Base-by-base conservation (phyloP, 2,888 invertebrate species). In the Monochamus alternatus region DNA sequence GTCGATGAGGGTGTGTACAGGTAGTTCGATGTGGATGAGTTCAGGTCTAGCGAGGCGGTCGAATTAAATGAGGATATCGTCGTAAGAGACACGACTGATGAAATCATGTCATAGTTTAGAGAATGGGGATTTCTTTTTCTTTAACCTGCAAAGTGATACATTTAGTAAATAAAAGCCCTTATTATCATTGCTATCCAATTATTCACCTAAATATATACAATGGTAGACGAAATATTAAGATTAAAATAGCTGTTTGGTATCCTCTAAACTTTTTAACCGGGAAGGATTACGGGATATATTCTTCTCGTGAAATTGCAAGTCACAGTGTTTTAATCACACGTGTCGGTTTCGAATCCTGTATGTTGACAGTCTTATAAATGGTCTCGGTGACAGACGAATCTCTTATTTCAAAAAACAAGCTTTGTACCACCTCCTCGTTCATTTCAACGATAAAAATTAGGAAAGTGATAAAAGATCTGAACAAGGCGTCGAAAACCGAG, bases 51-150 rank as follows among this genome's bases (percentile, higher is more conserved):
- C 30, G 81, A 75, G 62, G 82, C 63, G 58, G 84, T 84, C 68
- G 83, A 73, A 73, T 85, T 84, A 73, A 81, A 79, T 38, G 82
- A 75, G 58, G 82, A 75, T 66, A 81, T 79, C 70, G 84, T 78
- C 67, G 85, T 78, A 69, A 86, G 75, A 64, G 86, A 80, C 73
- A 85, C 80, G 79, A 85, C 81, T 83, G 87, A 86, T 84, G 88
- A 86, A 86, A 88, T 87, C 88, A 88, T 88, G 84, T 85, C 87
- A 87, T 86, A 83, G 83, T 85, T 81, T 80, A 73, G 59, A 71
- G 60, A 71, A 69, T 22, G 69, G 38, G 14, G 68, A 38, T 55
- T 51, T 51, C 38, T 63, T 31, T 52, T 44, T 32, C 59, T 30
- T 31, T 69, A 8, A 22, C 60, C 69, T 69, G 60, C 58, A 58